A percentile compares a stretch with the other conserved stretches of the same genome.
Evolutionary conservation across 1,140 invertebrate species (phyloP).

Genomic region (Phocides pigmalion): DNA sequence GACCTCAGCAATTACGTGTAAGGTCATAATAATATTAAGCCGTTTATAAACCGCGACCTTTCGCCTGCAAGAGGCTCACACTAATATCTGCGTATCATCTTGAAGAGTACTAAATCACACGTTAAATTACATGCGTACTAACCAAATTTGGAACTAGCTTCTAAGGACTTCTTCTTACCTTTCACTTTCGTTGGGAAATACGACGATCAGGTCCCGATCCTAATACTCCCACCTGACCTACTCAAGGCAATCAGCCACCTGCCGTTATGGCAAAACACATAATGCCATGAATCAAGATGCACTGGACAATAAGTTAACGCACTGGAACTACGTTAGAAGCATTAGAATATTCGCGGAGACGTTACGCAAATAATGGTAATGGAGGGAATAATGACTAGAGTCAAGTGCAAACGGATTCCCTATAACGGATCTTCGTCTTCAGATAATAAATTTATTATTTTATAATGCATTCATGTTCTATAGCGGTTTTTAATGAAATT

Average conservation of each 20-base stretch:
- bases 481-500: too few relatives aligned
- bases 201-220: conserved; percentile 45
- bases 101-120: conserved; percentile 2
- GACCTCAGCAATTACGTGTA: conserved; percentile 52
- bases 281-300: conserved; percentile 36
- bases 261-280: conserved; percentile 34
- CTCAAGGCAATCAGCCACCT: conserved; percentile 52
- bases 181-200: conserved; percentile 56
- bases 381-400: conserved; percentile 63
- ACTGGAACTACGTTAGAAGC: conserved; percentile 35
- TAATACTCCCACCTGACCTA: conserved; percentile 39
- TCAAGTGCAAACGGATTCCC: conserved; percentile 66
- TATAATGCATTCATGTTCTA: too few relatives aligned
- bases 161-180: conserved; percentile 36
- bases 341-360: conserved; percentile 54
- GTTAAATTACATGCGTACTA: conserved; percentile 16
- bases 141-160: conserved; percentile 25
- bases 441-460: conserved; percentile 54
- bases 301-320: conserved; percentile 38
- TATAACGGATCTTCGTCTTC: conserved; percentile 65
- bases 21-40: conserved; percentile 56
- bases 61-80: conserved; percentile 23
- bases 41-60: conserved; percentile 45
- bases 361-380: conserved; percentile 61
- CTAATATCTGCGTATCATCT: neutral